Evolutionary conservation across 2,888 invertebrate species (phyloP).

Genomic region (Hydraecia micacea): DNA sequence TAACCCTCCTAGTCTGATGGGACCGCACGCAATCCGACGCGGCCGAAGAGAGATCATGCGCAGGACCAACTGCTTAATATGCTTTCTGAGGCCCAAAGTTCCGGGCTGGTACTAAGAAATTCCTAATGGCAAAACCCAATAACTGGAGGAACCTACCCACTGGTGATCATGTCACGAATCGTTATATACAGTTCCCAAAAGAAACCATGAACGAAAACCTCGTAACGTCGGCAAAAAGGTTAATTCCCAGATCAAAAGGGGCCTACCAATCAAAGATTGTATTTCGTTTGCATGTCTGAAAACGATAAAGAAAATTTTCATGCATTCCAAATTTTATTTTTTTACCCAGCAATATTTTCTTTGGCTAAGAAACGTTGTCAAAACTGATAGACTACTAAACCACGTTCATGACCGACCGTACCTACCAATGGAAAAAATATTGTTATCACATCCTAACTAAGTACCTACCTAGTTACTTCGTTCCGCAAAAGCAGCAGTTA

Average conservation of each 20-base stretch:
- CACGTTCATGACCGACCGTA: background rate
- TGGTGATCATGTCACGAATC: background rate
- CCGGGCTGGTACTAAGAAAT: too few species aligned
- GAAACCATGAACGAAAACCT: background rate
- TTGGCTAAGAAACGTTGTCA: background rate
- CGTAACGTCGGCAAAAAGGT: background rate
- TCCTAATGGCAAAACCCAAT: too few species aligned
- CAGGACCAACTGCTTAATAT: too few species aligned
- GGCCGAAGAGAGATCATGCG: too few species aligned
- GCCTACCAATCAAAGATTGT: background rate
- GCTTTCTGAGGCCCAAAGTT: too few species aligned
- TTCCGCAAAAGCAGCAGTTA: conserved; percentile 7
- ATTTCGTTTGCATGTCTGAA: background rate
- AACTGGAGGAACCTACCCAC: background rate
- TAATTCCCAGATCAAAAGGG: background rate
- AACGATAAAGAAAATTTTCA: background rate
- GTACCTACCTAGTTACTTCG: background rate
- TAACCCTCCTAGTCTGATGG: too few species aligned
- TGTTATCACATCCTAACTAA: conserved; percentile 2
- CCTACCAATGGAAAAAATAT: background rate
- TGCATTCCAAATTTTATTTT: background rate
- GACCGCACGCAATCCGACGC: too few species aligned
- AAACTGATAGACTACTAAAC: background rate
- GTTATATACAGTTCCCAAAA: background rate
- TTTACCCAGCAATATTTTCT: background rate